A percentile compares a stretch with the other conserved stretches of the same genome.
Conservation (phyloP, 2,888 invertebrate species). For the Polylopha cassiicola region DNA sequence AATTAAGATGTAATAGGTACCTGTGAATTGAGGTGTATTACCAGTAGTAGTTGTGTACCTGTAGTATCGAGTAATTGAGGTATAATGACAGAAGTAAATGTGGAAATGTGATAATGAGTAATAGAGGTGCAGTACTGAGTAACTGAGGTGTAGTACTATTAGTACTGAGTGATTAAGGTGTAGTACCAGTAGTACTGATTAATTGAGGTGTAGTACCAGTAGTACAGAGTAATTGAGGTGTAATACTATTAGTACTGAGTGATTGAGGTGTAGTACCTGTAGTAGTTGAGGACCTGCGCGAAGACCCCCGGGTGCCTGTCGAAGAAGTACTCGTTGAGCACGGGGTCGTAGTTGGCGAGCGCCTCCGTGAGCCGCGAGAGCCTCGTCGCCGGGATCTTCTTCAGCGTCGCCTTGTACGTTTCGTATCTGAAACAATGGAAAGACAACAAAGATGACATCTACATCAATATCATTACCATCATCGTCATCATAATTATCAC, state of each 20-base stretch:
- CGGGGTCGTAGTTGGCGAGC: slow-evolving; percentile 91
- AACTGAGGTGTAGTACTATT: no score
- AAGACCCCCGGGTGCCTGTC: slow-evolving; percentile 91
- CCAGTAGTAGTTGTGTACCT: no score
- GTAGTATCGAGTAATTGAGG: no score
- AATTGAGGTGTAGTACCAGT: no score
- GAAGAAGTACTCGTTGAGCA: slow-evolving; percentile 93
- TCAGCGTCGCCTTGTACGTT: slow-evolving; percentile 88
- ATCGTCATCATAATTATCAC: neutral
- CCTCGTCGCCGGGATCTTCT: slow-evolving; percentile 92
- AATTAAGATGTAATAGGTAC: no score
- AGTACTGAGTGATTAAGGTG: no score
- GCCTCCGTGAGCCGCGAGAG: slow-evolving; percentile 90
- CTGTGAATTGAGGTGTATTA: no score
- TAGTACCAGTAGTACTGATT: no score
- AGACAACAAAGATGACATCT: neutral
- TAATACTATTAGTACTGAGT: neutral
- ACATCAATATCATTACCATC: neutral
- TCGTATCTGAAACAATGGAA: slow-evolving; percentile 69
- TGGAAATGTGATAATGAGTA: no score
- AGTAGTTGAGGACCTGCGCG: slow-evolving; percentile 92
- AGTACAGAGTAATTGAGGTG: no score
- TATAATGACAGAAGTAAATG: no score
- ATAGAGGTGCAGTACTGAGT: no score
- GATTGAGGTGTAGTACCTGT: slow-evolving; percentile 66